Percentiles rank a stretch among this genome's conserved stretches.
Evolutionary conservation across 2,888 invertebrate genomes (phyloP).

Genomic region (Palloptera scutellata): DNA sequence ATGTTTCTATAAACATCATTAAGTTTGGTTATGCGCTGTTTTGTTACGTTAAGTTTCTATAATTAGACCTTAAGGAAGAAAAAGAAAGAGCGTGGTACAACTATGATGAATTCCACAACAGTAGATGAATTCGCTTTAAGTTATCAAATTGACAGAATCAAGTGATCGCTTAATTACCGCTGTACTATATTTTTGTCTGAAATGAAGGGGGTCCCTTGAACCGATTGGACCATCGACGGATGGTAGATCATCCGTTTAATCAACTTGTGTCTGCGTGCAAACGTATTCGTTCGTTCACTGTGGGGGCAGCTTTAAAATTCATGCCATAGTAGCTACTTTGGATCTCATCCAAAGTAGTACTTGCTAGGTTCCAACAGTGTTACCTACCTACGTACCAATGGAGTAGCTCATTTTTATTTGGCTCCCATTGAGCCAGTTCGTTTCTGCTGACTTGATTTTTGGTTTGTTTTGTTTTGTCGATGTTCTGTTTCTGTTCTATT

Average conservation of each 20-base stretch:
- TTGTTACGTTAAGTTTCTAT: no score
- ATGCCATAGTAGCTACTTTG: neutral
- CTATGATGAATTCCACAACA: neutral
- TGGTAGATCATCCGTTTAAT: no score
- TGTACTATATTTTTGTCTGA: neutral
- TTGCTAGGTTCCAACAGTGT: neutral
- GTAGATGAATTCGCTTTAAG: neutral
- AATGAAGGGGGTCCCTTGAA: no score
- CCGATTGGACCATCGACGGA: no score
- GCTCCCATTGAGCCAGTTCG: neutral
- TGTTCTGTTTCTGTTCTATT: slow-evolving; percentile 24
- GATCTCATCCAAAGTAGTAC: neutral
- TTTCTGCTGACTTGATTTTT: no score
- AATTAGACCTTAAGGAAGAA: neutral
- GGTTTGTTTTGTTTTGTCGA: neutral
- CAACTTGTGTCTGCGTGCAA: no score
- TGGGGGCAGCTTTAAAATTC: no score
- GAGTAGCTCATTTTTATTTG: slow-evolving; percentile 1
- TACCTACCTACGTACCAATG: no score
- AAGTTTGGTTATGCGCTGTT: no score
- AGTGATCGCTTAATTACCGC: slow-evolving; percentile 35
- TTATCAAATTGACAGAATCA: slow-evolving; percentile 24
- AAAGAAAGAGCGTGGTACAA: neutral
- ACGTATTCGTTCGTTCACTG: no score
- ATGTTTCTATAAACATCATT: no score